Base-by-base conservation (phyloP, 2,888 invertebrate genomes). In the Nomada fucata region DNA sequence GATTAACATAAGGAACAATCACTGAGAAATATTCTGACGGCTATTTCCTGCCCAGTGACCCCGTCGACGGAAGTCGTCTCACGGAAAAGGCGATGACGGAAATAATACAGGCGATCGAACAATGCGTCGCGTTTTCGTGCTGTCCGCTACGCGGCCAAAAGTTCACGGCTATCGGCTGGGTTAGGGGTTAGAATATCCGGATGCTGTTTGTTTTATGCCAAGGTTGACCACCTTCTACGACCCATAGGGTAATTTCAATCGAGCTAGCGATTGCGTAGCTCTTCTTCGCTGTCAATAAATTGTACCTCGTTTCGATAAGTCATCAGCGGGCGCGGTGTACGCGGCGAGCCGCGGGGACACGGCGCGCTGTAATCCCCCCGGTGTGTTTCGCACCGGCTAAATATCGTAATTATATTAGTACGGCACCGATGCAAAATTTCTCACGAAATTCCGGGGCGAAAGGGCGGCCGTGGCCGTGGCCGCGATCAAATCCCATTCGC, bases 1-100 rank as follows among this genome's bases (percentile, higher is more conserved):
- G 82, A 93, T 93, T 93, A 93, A 82, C 93, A 93, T 93, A 88
- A 86, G 91, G 89, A 89, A 93, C 92, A 93, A 93, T 93, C 91
- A 92, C 88, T 92, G 92, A 89, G 92, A 92, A 92, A 91, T 91
- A 91, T 92, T 92, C 90, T 91, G 90, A 85, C 89, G 90, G 89
- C 91, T 91, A 90, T 92, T 93, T 93, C 93, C 93, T 93, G 93
- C 84, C 86, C 87, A 80, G 76, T 93, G 93, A 93, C 93, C 93
- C 91, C 91, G 77, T 76, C 90, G 89, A 89, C 93, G 93, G 93
- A 93, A 92, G 90, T 91, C 90, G 82, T 87, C 89, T 90, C 88
- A 90, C 89, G 89, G 90, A 90, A 92, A 93, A 92, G 91, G 91
- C 89, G 90, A 87, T 82, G 81, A 69, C 81, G 78, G 79, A 77